Evolutionary conservation across 1,140 invertebrate genomes (phyloP), one percentile per base, ranked within the genome.

Genomic region (Nautilus pompilius): DNA sequence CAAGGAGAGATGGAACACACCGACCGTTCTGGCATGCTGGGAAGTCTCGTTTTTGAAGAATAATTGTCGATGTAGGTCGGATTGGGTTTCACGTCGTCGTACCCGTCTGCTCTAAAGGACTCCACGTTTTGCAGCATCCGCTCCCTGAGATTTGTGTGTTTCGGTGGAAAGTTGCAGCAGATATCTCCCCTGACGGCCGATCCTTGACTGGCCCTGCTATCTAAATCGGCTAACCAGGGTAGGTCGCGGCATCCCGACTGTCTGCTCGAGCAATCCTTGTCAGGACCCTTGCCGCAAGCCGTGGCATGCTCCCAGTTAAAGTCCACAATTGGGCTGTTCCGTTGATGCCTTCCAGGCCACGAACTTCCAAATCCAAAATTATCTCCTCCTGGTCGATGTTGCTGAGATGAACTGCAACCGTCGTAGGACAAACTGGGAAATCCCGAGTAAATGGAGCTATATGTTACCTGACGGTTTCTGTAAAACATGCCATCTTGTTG

Each of bases 401-500:
- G 49, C 22, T 53, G 49, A 5, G 49, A 17, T 26, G 49, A 28
- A 17, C 5, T 53, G 49, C 29, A 53, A 5, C 24, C 15, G 3
- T 53, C 49, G 17, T 53, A 53, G 4, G 49, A 28, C 17, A 53
- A 28, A 24, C 49, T 53, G 2, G 49, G 49, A 22, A 53, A 24
- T 10, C 49, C 49, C 5, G 49, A 53, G 26, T 53, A 53, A 5
- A 53, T 53, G 15, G 49, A 28, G 17, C 49, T 53, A 17, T 53
- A 53, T 13, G 49, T 53, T 15, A 53, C 49, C 17, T 53, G 49
- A 28, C 49, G n/a, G 24, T 53, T 53, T 17, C 49, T 22, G 22
- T 53, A 53, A 53, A 22, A 53, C 49, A 53, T 53, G 5, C 24
- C 26, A 24, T 53, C 49, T 28, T 53, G 49, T 26, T 53, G 49